Evolutionary conservation across 2,888 invertebrate genomes (phyloP), one percentile per base, ranked within the genome.

Genomic region (Lasioglossum lativentre): DNA sequence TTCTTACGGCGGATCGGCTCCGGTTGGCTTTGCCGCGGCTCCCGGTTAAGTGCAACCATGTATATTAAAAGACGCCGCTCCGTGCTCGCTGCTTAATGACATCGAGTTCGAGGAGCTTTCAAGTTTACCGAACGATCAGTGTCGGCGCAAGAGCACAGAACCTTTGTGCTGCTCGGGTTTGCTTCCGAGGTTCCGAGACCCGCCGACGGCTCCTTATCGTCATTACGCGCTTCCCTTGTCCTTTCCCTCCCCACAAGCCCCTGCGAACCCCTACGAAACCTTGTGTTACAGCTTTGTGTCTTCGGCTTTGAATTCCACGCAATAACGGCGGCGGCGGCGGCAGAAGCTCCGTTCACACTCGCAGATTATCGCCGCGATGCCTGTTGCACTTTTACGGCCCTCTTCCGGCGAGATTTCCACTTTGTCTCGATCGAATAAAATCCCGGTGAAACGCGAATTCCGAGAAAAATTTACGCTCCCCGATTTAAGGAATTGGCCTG

Each of bases 11-110:
- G 16, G 5, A 59, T 59, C 59, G 59, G 59, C 59, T 27, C 1
- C 59, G 27, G 27, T 14, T 30, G 27, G 27, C 59, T 59, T 27
- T 59, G 27, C 59, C 59, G 27, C 59, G 5, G 27, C 59, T 30
- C 59, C 14, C 59, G 59, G 59, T 63, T 63, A 63, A 63, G 59
- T 63, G 59, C 59, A 63, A 63, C 59, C 59, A 63, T 63, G n/a
- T 63, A 63, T 63, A 63, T 63, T 63, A 63, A 27, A 63, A 63
- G 59, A 63, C 59, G 16, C 59, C 27, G 27, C 59, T 63, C 30
- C 59, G 59, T 30, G 59, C 59, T 63, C 1, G 59, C 16, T 63
- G 59, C 59, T 63, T 63, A 63, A 63, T 63, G 59, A 63, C 59
- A 27, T 63, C 59, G 59, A 63, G 59, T 63, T 63, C 59, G 59